phyloP scores from a whole-genome alignment of 2,888 invertebrate species.

The Pristionchus fissidentatus region DNA sequence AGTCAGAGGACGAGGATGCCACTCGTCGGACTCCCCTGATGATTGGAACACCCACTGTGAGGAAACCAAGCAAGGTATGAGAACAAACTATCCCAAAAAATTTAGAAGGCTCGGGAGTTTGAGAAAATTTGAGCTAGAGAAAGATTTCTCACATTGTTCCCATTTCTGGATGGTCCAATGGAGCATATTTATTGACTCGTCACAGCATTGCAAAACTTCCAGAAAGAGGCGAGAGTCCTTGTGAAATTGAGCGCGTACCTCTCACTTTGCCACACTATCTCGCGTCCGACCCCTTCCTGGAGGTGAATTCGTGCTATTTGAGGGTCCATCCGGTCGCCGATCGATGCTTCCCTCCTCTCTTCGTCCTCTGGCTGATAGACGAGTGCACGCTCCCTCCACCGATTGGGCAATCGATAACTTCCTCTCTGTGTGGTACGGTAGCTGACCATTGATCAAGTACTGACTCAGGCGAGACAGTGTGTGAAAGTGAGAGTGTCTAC shows the following conservation, averaged over 20 bases:
- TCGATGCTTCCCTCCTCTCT: constrained; percentile 57
- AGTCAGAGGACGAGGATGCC: constrained; percentile 58
- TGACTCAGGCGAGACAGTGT: neutral
- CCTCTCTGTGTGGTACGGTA: constrained; percentile 36
- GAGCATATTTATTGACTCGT: too few species aligned
- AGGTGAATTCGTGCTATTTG: too few species aligned
- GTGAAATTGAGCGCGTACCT: too few species aligned
- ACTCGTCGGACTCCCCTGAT: constrained; percentile 56
- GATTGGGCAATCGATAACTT: constrained; percentile 51
- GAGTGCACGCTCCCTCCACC: constrained; percentile 56
- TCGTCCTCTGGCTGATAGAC: constrained; percentile 57
- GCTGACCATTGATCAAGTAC: neutral
- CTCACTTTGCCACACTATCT: too few species aligned
- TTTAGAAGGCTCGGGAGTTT: too few species aligned
- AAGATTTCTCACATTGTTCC: too few species aligned
- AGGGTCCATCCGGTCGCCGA: constrained; percentile 58
- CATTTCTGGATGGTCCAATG: too few species aligned
- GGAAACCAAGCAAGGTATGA: constrained; percentile 45
- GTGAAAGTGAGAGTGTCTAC: neutral
- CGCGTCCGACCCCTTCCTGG: too few species aligned
- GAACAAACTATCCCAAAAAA: too few species aligned
- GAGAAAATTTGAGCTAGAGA: too few species aligned
- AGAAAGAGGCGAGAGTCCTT: too few species aligned
- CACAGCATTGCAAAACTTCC: too few species aligned
- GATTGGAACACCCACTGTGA: constrained; percentile 7